Evolutionary conservation across 2,113 vertebrate genomes (phyloP), one percentile per base, ranked within the genome.

Genomic region (Stegastes partitus): DNA sequence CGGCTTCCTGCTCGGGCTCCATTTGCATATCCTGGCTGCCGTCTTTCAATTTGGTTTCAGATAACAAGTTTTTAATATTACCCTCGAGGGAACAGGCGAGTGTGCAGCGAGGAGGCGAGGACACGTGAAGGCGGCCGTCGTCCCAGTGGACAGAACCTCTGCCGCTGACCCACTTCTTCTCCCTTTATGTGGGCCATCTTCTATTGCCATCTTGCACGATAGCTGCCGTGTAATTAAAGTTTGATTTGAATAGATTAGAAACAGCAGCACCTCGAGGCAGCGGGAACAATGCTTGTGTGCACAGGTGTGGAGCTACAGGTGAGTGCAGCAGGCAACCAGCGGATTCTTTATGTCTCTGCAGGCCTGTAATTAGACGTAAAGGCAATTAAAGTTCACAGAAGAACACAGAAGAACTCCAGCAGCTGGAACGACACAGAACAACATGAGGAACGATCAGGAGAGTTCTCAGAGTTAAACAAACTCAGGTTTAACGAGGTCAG

Each of bases 11-110:
- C 76, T 81, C 45, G 63, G 54, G 56, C 83, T 77, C 90, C 8
- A 7, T 94, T 94, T 94, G 90, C 93, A 93, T 93, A 88, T 55
- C 65, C 73, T 77, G 71, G 78, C 69, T 92, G 66, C 53, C 68
- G 71, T 87, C 88, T 81, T 83, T 89, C 72, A 85, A 90, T 89
- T 91, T 91, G 85, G 88, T 89, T 89, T 93, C 86, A 90, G 83
- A 90, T 92, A 91, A 85, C 89, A 88, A 86, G 80, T 83, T 92
- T 90, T 87, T 83, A 83, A 80, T 83, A 81, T 73, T 71, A 53
- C 70, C 88, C 89, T 89, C 39, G 68, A 93, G 87, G 91, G 85
- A 91, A 87, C 79, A 62, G n/a, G 73, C 34, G 25, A 21, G 26
- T 58, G 26, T 42, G 39, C 25, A 63, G 34, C 65, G 69, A 49